Evolutionary conservation across 2,113 vertebrate genomes (phyloP).

Genomic region (Cyprinodon brontotheroides): DNA sequence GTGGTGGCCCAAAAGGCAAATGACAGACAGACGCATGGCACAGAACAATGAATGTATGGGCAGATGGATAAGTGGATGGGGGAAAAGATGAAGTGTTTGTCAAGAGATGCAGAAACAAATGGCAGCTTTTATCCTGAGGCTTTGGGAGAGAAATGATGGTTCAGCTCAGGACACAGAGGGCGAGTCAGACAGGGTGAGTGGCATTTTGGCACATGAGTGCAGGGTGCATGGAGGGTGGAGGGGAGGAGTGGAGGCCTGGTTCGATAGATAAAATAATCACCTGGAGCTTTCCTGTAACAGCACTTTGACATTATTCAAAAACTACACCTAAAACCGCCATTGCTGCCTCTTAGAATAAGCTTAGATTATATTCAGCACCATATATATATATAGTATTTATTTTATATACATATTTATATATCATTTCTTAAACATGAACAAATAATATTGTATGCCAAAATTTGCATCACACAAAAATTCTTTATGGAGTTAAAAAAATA

Average conservation of each 20-base stretch:
- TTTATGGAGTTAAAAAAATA: background rate
- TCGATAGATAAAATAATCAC: slow-evolving; percentile 55
- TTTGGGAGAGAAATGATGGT: slow-evolving; percentile 52
- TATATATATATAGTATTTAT: too few species aligned
- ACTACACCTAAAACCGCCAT: slow-evolving; percentile 14
- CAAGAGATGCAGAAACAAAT: slow-evolving; percentile 74
- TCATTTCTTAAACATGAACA: too few species aligned
- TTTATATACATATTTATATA: background rate
- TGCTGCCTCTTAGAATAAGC: background rate
- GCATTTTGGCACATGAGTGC: slow-evolving; percentile 40
- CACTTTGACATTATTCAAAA: slow-evolving; percentile 11
- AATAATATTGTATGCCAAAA: background rate
- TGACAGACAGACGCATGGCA: slow-evolving; percentile 61
- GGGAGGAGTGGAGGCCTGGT: slow-evolving; percentile 42
- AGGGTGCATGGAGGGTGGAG: slow-evolving; percentile 42
- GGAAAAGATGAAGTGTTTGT: slow-evolving; percentile 73
- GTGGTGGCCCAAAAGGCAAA: slow-evolving; percentile 51
- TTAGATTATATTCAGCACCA: slow-evolving; percentile 3
- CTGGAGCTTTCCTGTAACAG: slow-evolving; percentile 22
- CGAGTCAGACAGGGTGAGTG: slow-evolving; percentile 52
- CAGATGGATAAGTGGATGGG: slow-evolving; percentile 69
- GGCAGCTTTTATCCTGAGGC: slow-evolving; percentile 72
- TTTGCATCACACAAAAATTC: background rate
- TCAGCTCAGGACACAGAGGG: slow-evolving; percentile 51
- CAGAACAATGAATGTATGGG: slow-evolving; percentile 61